These are phyloP conservation scores for Perizoma affinitatum DNA, from an alignment of 2,888 invertebrate genomes.

Conservation along the genomic window DNA sequence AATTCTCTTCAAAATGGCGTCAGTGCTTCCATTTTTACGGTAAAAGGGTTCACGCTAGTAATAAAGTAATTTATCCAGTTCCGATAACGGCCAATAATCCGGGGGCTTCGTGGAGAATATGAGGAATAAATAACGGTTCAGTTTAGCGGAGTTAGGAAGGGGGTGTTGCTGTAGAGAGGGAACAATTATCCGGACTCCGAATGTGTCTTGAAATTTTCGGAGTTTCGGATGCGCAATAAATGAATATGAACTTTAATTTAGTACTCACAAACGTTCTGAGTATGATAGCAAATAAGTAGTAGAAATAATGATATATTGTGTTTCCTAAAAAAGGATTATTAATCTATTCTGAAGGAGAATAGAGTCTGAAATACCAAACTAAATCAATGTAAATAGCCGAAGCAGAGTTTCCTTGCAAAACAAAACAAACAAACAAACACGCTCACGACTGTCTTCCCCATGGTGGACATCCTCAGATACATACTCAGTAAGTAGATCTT, in stretches of 20 bases:
- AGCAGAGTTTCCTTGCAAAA: too few species aligned
- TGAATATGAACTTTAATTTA: neutral
- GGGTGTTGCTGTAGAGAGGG: conserved; percentile 7
- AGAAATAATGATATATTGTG: too few species aligned
- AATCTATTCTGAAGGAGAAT: too few species aligned
- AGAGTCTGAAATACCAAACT: too few species aligned
- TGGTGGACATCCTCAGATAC: too few species aligned
- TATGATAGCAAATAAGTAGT: too few species aligned
- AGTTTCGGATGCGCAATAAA: neutral
- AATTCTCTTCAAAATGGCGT: conserved; percentile 70
- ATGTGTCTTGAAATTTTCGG: neutral
- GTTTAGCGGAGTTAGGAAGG: conserved; percentile 25
- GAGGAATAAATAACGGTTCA: conserved; percentile 58
- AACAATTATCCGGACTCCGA: conserved; percentile 10
- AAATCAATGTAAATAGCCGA: too few species aligned
- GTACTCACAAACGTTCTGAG: too few species aligned
- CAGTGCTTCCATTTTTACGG: conserved; percentile 58
- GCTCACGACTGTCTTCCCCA: too few species aligned
- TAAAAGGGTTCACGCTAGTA: conserved; percentile 69
- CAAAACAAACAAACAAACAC: too few species aligned
- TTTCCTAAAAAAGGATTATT: too few species aligned
- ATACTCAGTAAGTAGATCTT: too few species aligned
- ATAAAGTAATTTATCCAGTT: conserved; percentile 81
- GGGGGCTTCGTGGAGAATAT: conserved; percentile 49
- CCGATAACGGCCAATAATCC: conserved; percentile 79